Evolutionary conservation across 2,113 vertebrate genomes (phyloP).

Genomic region (Tachuris rubrigastra): DNA sequence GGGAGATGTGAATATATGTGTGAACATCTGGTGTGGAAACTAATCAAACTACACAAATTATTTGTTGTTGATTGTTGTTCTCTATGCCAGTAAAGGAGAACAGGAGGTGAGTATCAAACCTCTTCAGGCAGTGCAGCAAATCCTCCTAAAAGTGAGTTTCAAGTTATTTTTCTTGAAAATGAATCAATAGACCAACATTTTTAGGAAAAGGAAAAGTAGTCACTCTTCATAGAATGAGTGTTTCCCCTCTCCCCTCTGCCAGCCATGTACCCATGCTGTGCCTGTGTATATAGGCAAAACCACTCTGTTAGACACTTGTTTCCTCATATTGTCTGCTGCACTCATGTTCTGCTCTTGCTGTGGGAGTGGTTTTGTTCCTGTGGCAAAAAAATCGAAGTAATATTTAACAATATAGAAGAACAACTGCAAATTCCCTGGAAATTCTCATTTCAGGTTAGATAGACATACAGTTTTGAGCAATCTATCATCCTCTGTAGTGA

Average conservation of each 20-base stretch:
- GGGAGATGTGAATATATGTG: constrained; percentile 32
- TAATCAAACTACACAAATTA: constrained; percentile 37
- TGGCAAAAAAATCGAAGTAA: constrained; percentile 21
- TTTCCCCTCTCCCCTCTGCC: background rate
- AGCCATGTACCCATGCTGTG: background rate
- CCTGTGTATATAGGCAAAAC: background rate
- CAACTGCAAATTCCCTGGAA: background rate
- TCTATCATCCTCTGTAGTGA: background rate
- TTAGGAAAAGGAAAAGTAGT: background rate
- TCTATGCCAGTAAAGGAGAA: background rate
- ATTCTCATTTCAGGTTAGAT: background rate
- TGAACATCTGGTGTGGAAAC: constrained; percentile 49
- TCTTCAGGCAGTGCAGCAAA: background rate
- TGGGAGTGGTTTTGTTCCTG: background rate
- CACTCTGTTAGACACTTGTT: background rate
- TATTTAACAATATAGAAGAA: background rate
- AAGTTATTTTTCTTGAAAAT: background rate
- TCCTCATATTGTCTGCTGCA: background rate
- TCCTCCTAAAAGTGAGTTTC: background rate
- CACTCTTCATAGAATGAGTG: background rate
- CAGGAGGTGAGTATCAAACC: background rate
- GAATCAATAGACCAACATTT: background rate
- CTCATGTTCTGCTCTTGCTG: constrained; percentile 20
- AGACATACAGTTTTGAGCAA: background rate
- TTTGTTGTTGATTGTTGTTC: constrained; percentile 4